Base-by-base conservation (phyloP, 2,797 vertebrate genomes). In the Limosa lapponica region DNA sequence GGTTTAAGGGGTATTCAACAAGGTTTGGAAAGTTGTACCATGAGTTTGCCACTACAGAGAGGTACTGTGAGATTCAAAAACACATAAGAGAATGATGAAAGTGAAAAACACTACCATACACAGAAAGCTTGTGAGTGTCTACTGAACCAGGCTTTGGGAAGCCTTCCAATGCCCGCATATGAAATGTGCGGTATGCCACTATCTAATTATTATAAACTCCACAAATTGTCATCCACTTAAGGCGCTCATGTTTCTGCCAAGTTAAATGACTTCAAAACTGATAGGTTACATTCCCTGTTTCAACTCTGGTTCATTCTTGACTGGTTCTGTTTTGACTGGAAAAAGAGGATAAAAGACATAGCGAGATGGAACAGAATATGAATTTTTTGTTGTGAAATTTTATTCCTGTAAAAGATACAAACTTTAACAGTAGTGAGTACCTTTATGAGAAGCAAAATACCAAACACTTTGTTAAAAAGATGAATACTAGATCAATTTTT, bases 321-420 rank as follows among this genome's bases (percentile, higher is more conserved):
- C 32, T 82, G 48, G n/a, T 57, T 83, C 75, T 81, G 27, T 46
- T 66, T 82, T 51, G 13, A 79, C 20, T 27, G 17, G 37, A 62
- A 81, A 80, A 94, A 83, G 37, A 44, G 49, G 58, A 83, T 24
- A 10, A 57, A 34, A 95, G 30, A 51, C 66, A 85, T 18, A 1
- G 11, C 78, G 16, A 88, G 23, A 91, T 17, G 36, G 58, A 59
- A 37, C 22, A 36, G n/a, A 28, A 55, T 71, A 67, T 61, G 44
- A 84, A 79, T 13, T 87, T 93, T 85, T 64, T 89, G 27, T 81
- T 89, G 37, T n/a, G 67, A 62, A 91, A 46, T 54, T 91, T 97
- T 95, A 88, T 90, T 75, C 83, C 65, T 83, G 75, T 44, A 87
- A 82, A 87, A 74, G 46, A 57, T 46, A 92, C 34, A 92, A 89